phyloP scores from a whole-genome alignment of 2,113 vertebrate species.

The Microcebus murinus region DNA sequence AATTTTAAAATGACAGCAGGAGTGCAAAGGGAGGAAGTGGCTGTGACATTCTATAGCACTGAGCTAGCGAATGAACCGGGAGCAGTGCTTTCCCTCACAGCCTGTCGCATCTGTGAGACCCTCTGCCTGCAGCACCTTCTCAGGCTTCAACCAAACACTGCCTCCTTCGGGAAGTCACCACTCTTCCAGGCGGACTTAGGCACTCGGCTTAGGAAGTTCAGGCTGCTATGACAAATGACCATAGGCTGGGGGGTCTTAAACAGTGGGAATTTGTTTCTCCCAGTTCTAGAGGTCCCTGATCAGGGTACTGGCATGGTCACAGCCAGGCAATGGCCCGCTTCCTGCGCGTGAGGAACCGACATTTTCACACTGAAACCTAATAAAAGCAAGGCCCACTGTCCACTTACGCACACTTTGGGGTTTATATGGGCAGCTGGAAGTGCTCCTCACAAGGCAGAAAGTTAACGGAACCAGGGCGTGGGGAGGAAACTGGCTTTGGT shows the following conservation, averaged over 20 bases:
- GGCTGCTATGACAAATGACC: not conserved
- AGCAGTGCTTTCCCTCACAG: not conserved
- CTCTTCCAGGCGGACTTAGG: not conserved
- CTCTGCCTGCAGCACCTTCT: not conserved
- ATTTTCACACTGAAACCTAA: too few species aligned
- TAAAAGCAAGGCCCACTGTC: not conserved
- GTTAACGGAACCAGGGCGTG: not conserved
- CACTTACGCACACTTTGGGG: fast-evolving
- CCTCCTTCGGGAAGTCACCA: not conserved
- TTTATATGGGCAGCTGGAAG: too few species aligned
- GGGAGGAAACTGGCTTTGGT: not conserved
- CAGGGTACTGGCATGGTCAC: not conserved
- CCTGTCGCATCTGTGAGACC: not conserved
- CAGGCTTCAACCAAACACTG: not conserved
- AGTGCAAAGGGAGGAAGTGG: constrained; percentile 15
- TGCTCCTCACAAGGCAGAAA: not conserved
- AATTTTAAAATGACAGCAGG: constrained; percentile 29
- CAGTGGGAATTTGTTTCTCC: not conserved
- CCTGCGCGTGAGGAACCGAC: too few species aligned
- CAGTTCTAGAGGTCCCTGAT: not conserved
- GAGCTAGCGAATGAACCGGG: not conserved
- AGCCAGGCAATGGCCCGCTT: not conserved
- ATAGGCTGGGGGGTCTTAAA: not conserved
- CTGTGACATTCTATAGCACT: not conserved
- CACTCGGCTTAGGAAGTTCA: too few species aligned